Conservation (phyloP, 2,113 vertebrate species). For the Thalassoma bifasciatum region DNA sequence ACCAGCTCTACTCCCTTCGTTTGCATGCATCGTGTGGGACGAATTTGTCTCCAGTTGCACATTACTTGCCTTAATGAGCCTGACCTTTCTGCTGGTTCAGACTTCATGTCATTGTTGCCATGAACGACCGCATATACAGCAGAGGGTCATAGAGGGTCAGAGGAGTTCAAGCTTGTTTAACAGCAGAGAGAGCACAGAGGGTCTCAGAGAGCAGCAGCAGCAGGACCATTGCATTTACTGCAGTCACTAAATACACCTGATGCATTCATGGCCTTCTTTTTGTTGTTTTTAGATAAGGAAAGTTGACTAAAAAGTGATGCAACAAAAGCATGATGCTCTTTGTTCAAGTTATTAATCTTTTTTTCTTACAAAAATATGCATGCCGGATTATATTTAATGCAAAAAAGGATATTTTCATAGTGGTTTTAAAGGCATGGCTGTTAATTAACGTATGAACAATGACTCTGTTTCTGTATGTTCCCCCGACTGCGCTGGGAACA, state of each 20-base stretch:
- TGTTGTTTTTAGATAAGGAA: background rate
- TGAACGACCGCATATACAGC: conserved; percentile 58
- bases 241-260: conserved; percentile 36
- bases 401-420: background rate
- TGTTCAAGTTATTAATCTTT: background rate
- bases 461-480: conserved; percentile 2
- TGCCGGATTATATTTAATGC: background rate
- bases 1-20: background rate
- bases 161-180: conserved; percentile 63
- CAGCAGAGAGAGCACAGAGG: conserved; percentile 49
- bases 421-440: background rate
- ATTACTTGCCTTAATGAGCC: conserved; percentile 53
- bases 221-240: conserved; percentile 36
- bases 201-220: conserved; percentile 40
- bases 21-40: conserved; percentile 1
- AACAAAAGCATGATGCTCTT: background rate
- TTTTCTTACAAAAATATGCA: background rate
- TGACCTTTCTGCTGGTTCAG: conserved; percentile 50
- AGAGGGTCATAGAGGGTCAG: conserved; percentile 71
- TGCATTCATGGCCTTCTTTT: background rate
- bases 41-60: conserved; percentile 41
- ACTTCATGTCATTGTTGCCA: conserved; percentile 58
- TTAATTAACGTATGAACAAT: too few relatives aligned
- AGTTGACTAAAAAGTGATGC: background rate
- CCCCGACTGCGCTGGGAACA: conserved; percentile 9